Evolutionary conservation across 1,140 invertebrate species (phyloP), one percentile per base, ranked within the genome.

Genomic region (Drosophila orena): DNA sequence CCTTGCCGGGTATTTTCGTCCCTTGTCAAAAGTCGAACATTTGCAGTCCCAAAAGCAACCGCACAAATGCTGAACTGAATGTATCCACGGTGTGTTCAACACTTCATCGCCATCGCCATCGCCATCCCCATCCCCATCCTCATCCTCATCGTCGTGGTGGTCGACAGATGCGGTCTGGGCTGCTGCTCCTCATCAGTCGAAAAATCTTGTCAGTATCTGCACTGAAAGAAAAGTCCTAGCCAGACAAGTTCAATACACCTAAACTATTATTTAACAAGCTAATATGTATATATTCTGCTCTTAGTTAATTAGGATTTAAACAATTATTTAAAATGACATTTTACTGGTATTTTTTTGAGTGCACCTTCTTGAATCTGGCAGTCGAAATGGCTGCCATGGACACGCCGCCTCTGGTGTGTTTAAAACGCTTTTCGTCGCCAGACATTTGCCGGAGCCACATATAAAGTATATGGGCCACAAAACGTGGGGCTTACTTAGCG

Each of bases 11-110:
- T 43, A 38, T 55, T n/a, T 35, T n/a, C 10, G 47, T 38, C 70
- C 70, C 71, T 68, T 71, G 77, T 78, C 81, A 86, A 81, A 85
- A 47, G 62, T 69, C 44, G 47, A 58, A 74, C 62, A 85, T 75
- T 70, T 80, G 81, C 77, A 85, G 52, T 59, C 49, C 52, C 52
- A 46, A 50, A 43, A 50, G 46, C 56, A 53, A 49, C 65, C 49
- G 61, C 3, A 17, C 27, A 24, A 30, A 34, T 20, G 30, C 53
- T 17, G 24, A 20, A 34, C 30, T 30, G 30, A 30, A 30, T 30
- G 35, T n/a, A 15, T n/a, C 24, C 20, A 46, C 34, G 35, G 30
- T 27, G 77, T 17, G 40, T 44, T 83, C 75, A 47, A 66, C 80
- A 77, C 71, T 75, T 83, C 75, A 83, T 54, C 75, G 60, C 55